Percentiles rank a stretch among this genome's conserved stretches.
Conservation (phyloP, 1,140 invertebrate species). For the Zaprionus tsacasi region DNA sequence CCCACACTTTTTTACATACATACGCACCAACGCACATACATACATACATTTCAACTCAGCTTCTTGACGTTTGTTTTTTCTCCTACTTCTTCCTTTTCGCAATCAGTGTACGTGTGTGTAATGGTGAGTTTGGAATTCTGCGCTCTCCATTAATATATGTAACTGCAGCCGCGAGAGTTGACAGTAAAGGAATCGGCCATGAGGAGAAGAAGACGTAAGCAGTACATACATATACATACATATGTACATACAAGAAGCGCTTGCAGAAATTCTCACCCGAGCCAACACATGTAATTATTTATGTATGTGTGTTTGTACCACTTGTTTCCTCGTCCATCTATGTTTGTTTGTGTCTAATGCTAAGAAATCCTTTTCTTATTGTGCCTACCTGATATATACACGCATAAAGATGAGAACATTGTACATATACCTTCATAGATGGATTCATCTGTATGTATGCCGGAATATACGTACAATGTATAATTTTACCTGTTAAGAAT, state of each 20-base stretch:
- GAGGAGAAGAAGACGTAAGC: too few relatives aligned
- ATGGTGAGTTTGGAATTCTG: background rate
- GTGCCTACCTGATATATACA: background rate
- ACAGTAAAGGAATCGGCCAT: too few relatives aligned
- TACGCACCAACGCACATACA: background rate
- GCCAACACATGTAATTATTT: too few relatives aligned
- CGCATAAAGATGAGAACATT: background rate
- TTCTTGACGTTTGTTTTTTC: constrained; percentile 10
- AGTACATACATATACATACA: background rate
- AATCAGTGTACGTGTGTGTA: constrained; percentile 16
- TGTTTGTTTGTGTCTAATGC: background rate
- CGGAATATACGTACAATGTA: too few relatives aligned
- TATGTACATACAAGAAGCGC: too few relatives aligned
- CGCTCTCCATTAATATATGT: background rate
- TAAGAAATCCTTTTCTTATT: background rate
- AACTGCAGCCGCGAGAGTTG: background rate
- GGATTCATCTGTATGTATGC: too few relatives aligned
- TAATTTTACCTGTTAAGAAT: background rate
- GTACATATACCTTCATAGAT: too few relatives aligned
- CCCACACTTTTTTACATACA: constrained; percentile 13
- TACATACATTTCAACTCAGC: background rate
- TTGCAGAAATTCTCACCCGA: too few relatives aligned
- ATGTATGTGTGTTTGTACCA: background rate
- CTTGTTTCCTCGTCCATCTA: background rate
- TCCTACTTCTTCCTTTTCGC: constrained; percentile 14